Base-by-base conservation (phyloP, 2,113 vertebrate genomes). In the Centropus unirufus region DNA sequence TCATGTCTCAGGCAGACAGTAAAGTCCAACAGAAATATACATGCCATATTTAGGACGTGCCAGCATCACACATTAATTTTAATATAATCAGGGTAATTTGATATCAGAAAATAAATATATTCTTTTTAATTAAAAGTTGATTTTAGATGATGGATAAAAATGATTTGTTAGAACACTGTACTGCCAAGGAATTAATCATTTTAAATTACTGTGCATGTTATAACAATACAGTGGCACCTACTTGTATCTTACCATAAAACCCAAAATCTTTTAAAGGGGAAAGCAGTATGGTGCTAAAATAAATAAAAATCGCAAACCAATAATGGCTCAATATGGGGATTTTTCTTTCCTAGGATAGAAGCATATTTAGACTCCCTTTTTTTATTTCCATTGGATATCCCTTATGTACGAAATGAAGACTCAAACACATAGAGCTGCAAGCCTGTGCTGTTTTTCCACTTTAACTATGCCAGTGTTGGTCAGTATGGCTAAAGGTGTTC, bases 101-200 rank as follows among this genome's bases (percentile, higher is more conserved):
- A 70, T 87, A 95, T 47, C 79, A 77, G 91, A 94, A 96, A 95
- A 73, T 61, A 97, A 93, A 76, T 83, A 83, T 2, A 70, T 39
- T 61, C 12, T 62, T 95, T 95, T 79, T 93, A 96, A 96, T 94
- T 94, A 96, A 97, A 97, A 96, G 83, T 42, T 93, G 17, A 83
- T 94, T 95, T 92, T 86, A 95, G 92, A 78, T 97, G 74, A 47
- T 69, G n/a, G n/a, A 20, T 63, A 63, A 54, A 54, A 57, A 26
- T 1, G 1, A 63, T 58, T 52, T 75, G 29, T 49, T 80, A 49
- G 47, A 21, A 47, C 58, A 54, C 72, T 64, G 27, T 58, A 20
- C 39, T 76, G 61, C 73, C 54, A 96, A 29, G 21, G 55, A 54
- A 92, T 87, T 83, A 89, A 95, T 96, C 40, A 94, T 87, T 52